These are phyloP conservation scores for Drosophila orosa DNA, from an alignment of 1,140 invertebrate species.

Conservation along the genomic window DNA sequence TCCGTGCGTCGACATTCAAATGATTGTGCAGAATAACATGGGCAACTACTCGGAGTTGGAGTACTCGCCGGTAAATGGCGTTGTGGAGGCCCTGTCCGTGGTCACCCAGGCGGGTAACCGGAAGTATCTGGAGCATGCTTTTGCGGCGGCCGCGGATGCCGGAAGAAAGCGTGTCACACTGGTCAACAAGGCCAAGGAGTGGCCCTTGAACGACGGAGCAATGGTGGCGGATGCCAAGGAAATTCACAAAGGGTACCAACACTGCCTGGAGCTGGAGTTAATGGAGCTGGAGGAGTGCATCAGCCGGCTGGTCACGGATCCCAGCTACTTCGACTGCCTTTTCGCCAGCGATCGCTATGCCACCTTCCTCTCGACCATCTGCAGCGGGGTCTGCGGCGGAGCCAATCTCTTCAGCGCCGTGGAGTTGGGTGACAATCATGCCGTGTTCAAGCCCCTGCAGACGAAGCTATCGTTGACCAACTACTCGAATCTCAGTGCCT, in stretches of 20 bases:
- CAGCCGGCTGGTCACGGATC: slow-evolving; percentile 36
- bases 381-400: slow-evolving; percentile 68
- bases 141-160: slow-evolving; percentile 21
- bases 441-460: slow-evolving; percentile 74
- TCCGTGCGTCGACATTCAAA: slow-evolving; percentile 56
- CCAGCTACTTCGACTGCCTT: slow-evolving; percentile 61
- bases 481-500: slow-evolving; percentile 65
- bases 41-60: slow-evolving; percentile 70
- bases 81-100: slow-evolving; percentile 71
- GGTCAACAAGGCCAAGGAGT: slow-evolving; percentile 60
- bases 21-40: slow-evolving; percentile 71
- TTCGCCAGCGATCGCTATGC: slow-evolving; percentile 73
- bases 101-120: slow-evolving; percentile 11
- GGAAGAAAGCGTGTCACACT: slow-evolving; percentile 55
- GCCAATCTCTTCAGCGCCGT: slow-evolving; percentile 68
- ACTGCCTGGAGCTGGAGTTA: slow-evolving; percentile 52
- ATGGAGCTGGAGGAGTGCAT: slow-evolving; percentile 59
- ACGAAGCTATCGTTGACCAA: slow-evolving; percentile 73
- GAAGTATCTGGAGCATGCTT: slow-evolving; percentile 56
- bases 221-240: slow-evolving; percentile 37
- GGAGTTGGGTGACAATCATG: slow-evolving; percentile 64
- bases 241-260: slow-evolving; percentile 20
- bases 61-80: slow-evolving; percentile 67
- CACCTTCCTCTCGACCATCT: slow-evolving; percentile 69
- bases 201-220: slow-evolving; percentile 62